Evolutionary conservation across 2,888 invertebrate genomes (phyloP), one percentile per base, ranked within the genome.

Genomic region (Corythucha ciliata): DNA sequence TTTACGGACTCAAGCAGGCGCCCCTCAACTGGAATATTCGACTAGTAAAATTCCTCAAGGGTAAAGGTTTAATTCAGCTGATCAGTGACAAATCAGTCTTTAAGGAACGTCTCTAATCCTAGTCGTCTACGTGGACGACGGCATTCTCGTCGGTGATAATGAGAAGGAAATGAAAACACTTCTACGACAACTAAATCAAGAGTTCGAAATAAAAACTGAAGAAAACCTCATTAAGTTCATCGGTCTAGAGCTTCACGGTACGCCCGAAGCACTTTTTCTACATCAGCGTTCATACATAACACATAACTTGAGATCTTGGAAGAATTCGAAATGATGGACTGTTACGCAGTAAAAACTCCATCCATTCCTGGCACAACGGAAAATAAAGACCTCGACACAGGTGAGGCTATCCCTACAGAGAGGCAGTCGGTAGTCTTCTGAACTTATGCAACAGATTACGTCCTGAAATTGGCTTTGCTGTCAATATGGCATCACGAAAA

Each of bases 131-230:
- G 57, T 57, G 8, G 57, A 57, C 46, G 55, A 57, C 27, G 55
- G 53, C 1, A 22, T 57, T 1, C 6, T 55, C 1, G n/a, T 48
- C 12, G 52, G 45, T 26, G 49, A 40, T 32, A 37, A 54, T 44
- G 33, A 34, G 29, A 25, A 36, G 33, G 49, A 59, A 26, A 42
- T 61, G 18, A 41, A 50, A 25, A 37, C 45, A 37, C 18, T 60
- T 12, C 48, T 60, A 33, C 16, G 21, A 32, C 40, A 54, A 48
- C 45, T 61, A 32, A 46, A 46, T 40, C 18, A 53, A 34, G 37
- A 54, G 26, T 61, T 61, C 56, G 57, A 61, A 45, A 57, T 61
- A 29, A 54, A 25, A 21, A 46, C 52, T 24, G 52, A 58, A 26
- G 25, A 59, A 27, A 40, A 55, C 25, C 48, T 41, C 22, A 48